Evolutionary conservation across 1,140 invertebrate species (phyloP), one percentile per base, ranked within the genome.

Genomic region (Argopecten irradians): DNA sequence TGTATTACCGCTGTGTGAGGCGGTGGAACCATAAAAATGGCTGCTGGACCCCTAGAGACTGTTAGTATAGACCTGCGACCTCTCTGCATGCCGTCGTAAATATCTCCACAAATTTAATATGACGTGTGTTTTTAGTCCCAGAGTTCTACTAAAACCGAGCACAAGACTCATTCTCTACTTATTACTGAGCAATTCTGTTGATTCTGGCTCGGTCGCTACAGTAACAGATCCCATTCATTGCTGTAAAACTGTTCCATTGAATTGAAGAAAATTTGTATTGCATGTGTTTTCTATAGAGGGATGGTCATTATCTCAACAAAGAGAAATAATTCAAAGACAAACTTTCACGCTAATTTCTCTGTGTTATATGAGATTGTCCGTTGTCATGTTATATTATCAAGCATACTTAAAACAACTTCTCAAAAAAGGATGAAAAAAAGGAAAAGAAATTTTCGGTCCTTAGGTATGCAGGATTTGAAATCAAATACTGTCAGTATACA

Each of bases 31-130:
- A 71, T 71, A 71, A 71, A 71, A 71, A 71, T 71, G 55, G 55
- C 55, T 71, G 22, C 5, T 28, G 55, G 8, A 28, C 55, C 55
- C 55, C 55, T n/a, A 3, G n/a, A 16, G 55, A 16, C 55, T n/a
- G 8, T 2, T 1, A 28, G 55, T 71, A 28, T 3, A 28, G n/a
- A 28, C 55, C 55, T 71, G 55, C 16, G 55, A 71, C 55, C 55
- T 71, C 14, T 71, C 55, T 1, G n/a, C n/a, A 71, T 71, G 55
- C 22, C 5, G 55, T 71, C 55, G 55, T 71, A 71, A 71, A 71
- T 71, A 71, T n/a, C 28, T 71, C 55, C n/a, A 71, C 55, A 71
- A 71, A 71, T 71, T 71, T 71, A 71, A 28, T 71, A 71, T 71
- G 55, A 71, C 55, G 55, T 71, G 55, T 71, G 55, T 28, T 71